These are phyloP conservation scores for Pristionchus mayeri DNA, from an alignment of 2,888 invertebrate species.

Conservation along the genomic window DNA sequence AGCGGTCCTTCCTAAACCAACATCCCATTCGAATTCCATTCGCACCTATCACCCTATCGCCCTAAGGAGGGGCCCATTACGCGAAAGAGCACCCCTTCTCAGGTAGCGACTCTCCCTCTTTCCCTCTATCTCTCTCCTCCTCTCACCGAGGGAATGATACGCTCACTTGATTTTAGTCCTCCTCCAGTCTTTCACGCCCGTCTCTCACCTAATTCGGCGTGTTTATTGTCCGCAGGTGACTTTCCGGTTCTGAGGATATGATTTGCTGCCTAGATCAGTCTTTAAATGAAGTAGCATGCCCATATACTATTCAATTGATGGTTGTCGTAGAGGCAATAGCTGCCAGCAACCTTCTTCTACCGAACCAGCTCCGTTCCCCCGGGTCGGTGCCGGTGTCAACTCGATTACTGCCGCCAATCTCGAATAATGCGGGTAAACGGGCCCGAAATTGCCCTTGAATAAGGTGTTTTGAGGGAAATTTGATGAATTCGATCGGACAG, in stretches of 20 bases:
- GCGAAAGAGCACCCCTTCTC: neutral
- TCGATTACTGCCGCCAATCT: conserved; percentile 6
- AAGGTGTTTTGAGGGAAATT: conserved; percentile 15
- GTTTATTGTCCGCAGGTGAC: too few species aligned
- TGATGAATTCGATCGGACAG: neutral
- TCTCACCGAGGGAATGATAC: conserved; percentile 3
- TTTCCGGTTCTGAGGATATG: too few species aligned
- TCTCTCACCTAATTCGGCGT: conserved; percentile 26
- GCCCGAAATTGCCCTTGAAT: conserved; percentile 11
- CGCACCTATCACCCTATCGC: conserved; percentile 1
- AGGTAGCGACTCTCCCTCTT: neutral
- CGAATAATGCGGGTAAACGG: conserved; percentile 36
- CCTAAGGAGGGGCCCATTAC: conserved; percentile 22
- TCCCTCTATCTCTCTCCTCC: neutral
- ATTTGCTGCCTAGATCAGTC: too few species aligned
- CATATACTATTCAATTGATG: too few species aligned
- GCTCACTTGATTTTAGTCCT: conserved; percentile 36
- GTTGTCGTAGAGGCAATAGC: too few species aligned
- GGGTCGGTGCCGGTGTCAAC: conserved; percentile 10
- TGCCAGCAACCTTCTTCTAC: neutral
- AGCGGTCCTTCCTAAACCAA: neutral
- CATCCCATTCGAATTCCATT: conserved; percentile 39
- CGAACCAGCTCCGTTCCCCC: neutral
- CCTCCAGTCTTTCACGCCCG: neutral
- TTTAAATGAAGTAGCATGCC: too few species aligned